phyloP scores from a whole-genome alignment of 2,113 vertebrate species.

The Macroglossus sobrinus region DNA sequence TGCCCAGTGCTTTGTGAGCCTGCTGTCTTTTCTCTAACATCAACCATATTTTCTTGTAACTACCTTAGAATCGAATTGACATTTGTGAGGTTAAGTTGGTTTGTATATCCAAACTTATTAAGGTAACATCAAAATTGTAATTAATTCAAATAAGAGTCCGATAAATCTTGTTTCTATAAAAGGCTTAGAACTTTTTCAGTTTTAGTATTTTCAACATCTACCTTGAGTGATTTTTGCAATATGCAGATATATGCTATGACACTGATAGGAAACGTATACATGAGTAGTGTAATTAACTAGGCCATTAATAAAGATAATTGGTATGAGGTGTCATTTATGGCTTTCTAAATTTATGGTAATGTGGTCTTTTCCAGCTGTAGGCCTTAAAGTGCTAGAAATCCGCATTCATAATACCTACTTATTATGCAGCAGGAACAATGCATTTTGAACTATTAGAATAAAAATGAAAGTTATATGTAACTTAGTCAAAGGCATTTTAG shows the following conservation, averaged over 20 bases:
- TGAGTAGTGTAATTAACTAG: not conserved
- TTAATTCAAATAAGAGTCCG: not conserved
- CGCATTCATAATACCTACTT: not conserved
- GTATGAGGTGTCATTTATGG: not conserved
- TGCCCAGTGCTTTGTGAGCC: not conserved
- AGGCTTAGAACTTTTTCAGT: not conserved
- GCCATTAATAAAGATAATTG: not conserved
- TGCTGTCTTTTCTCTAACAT: not conserved
- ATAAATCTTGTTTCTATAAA: constrained; percentile 11
- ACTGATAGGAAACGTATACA: not conserved
- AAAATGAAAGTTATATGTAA: not conserved
- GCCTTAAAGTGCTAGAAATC: constrained; percentile 10
- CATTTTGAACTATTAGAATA: constrained; percentile 17
- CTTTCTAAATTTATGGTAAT: not conserved
- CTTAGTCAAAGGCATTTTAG: not conserved
- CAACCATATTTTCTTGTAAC: not conserved
- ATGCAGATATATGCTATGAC: not conserved
- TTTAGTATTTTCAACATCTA: constrained; percentile 36
- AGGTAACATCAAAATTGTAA: constrained; percentile 21
- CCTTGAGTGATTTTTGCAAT: constrained; percentile 1
- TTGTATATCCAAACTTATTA: not conserved
- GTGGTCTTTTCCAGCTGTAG: not conserved
- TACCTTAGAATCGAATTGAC: not conserved
- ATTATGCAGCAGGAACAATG: not conserved
- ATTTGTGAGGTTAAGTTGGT: constrained; percentile 16